Conservation (phyloP, 2,113 vertebrate species). For the Manacus vitellinus region DNA sequence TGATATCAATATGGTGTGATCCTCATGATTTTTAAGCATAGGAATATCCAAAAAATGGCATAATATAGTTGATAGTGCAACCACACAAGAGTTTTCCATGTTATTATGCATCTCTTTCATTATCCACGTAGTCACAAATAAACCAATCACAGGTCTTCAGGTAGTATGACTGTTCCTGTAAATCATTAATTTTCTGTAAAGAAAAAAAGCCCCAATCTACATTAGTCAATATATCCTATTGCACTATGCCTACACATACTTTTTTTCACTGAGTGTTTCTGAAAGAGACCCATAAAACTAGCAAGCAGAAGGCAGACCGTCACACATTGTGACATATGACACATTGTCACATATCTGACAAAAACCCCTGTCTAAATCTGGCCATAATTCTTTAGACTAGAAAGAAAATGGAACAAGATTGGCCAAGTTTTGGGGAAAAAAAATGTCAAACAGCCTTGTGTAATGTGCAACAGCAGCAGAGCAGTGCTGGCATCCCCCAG, state of each 20-base stretch:
- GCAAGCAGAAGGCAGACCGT: not conserved
- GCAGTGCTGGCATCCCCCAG: not conserved
- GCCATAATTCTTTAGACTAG: not conserved
- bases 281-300: not conserved
- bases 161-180: not conserved
- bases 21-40: not conserved
- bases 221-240: not conserved
- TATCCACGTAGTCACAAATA: not conserved
- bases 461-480: not conserved
- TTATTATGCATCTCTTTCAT: not conserved
- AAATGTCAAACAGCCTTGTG: not conserved
- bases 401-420: not conserved
- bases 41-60: not conserved
- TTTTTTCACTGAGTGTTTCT: not conserved
- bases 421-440: not conserved
- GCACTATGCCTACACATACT: not conserved
- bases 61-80: not conserved
- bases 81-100: not conserved
- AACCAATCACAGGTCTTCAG: not conserved
- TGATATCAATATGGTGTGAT: not conserved
- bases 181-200: constrained; percentile 8
- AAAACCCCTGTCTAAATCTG: not conserved
- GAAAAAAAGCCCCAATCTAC: not conserved
- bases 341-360: not conserved
- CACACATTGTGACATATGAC: not conserved